These are phyloP conservation scores for Chrysomela aeneicollis DNA, from an alignment of 2,888 invertebrate genomes.

Conservation along the genomic window DNA sequence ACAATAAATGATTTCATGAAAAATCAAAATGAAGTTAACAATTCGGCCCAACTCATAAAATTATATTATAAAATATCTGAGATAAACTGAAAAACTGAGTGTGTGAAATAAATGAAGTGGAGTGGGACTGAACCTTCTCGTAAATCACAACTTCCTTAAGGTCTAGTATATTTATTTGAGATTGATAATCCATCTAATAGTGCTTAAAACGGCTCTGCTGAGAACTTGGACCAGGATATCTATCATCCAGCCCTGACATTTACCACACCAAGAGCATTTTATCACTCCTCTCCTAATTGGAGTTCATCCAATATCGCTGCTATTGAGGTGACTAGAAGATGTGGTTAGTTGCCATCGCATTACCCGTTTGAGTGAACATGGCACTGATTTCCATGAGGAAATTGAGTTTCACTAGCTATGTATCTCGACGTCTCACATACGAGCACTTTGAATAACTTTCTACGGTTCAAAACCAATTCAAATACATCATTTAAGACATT, in stretches of 20 bases:
- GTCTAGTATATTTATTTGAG: neutral
- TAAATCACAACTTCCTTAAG: neutral
- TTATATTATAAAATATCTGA: no score
- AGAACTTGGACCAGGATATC: slow-evolving; percentile 4
- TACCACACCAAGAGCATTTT: neutral
- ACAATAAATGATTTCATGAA: no score
- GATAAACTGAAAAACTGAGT: no score
- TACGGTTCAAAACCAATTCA: no score
- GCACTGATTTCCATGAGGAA: neutral
- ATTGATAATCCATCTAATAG: slow-evolving; percentile 3
- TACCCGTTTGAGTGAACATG: neutral
- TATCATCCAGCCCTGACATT: neutral
- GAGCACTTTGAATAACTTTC: no score
- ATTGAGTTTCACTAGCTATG: no score
- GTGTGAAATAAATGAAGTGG: no score
- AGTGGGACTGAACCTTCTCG: no score
- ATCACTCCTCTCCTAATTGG: neutral
- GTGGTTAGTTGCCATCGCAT: neutral
- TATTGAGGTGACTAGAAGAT: neutral
- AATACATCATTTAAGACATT: no score
- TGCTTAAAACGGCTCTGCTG: neutral
- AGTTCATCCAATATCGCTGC: neutral
- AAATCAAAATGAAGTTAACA: no score
- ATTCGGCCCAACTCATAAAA: no score
- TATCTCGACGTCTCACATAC: no score